Evolutionary conservation across 1,140 invertebrate species (phyloP).

Genomic region (Bemisia tabaci): DNA sequence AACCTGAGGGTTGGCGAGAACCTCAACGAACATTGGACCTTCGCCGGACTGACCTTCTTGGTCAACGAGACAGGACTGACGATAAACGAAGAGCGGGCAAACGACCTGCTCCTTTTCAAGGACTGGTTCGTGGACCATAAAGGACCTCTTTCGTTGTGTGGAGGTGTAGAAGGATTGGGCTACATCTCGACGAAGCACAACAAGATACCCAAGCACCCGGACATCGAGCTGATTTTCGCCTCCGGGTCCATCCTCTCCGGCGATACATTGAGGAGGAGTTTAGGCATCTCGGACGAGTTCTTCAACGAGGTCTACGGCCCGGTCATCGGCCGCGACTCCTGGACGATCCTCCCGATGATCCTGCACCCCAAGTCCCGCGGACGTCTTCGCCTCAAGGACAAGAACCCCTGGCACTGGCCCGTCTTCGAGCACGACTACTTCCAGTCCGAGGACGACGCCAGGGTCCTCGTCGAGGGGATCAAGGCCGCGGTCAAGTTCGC

Average conservation of each 20-base stretch:
- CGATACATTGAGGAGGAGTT: conserved; percentile 41
- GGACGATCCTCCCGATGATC: conserved; percentile 51
- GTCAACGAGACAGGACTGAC: conserved; percentile 44
- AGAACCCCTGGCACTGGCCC: conserved; percentile 57
- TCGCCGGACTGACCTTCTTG: conserved; percentile 49
- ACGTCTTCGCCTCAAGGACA: conserved; percentile 44
- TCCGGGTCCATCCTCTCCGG: conserved; percentile 53
- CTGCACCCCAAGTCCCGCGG: conserved; percentile 61
- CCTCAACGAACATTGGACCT: conserved; percentile 58
- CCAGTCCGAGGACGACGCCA: conserved; percentile 43
- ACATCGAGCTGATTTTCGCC: conserved; percentile 64
- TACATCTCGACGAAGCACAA: conserved; percentile 37
- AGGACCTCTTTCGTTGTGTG: conserved; percentile 34
- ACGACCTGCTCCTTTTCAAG: conserved; percentile 10
- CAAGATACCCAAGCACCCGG: conserved; percentile 37
- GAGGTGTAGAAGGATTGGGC: conserved; percentile 37
- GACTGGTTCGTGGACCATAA: conserved; percentile 27
- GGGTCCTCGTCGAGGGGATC: conserved; percentile 49
- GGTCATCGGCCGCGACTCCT: conserved; percentile 41
- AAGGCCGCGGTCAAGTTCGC: conserved; percentile 43
- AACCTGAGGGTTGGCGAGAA: conserved; percentile 61
- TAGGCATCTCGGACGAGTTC: conserved; percentile 39
- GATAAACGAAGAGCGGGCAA: conserved; percentile 13
- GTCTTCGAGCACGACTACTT: conserved; percentile 63
- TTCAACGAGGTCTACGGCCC: conserved; percentile 33